Base-by-base conservation (phyloP, 2,113 vertebrate species). In the Podarcis muralis region DNA sequence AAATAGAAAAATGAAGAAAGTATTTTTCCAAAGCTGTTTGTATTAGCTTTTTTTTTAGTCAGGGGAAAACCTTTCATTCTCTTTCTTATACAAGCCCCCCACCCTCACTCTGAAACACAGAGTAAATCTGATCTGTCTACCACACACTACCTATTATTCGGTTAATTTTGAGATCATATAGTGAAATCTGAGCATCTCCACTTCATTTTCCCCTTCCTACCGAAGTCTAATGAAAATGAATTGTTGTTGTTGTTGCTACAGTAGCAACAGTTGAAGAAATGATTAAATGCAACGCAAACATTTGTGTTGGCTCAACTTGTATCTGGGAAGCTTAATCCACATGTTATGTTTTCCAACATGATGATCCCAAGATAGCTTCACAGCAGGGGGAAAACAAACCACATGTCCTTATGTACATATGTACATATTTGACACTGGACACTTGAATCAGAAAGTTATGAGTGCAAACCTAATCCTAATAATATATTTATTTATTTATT, bases 1-100 rank as follows among this genome's bases (percentile, higher is more conserved):
- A 97, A 97, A 96, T 94, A 90, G 95, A 93, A 97, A 96, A 96
- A 95, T 94, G 87, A 94, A 90, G 87, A 94, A 96, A 92, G 57
- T 88, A 23, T 93, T 91, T 95, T 95, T 75, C 86, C 82, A 82
- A 66, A 94, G 84, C 62, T 77, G 85, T 91, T 95, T 89, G 37
- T 93, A 90, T 81, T 88, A 87, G 66, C 82, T 86, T 93, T 90
- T 43, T 43, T 83, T 90, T 23, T 25, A 13, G 15, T 43, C 40
- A 23, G 18, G 74, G 81, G 84, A 16, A 69, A 65, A n/a, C 78
- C 15, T 43, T 81, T 87, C 75, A 87, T 75, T 81, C 72, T 68
- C 57, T 77, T 9, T 68, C 25, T 86, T 88, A 86, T 75, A 72
- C 62, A 11, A 2, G 27, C 83, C 84, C 78, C 88, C 9, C 72